Base-by-base conservation (phyloP, 2,797 vertebrate genomes). In the Cirrhinus molitorella region DNA sequence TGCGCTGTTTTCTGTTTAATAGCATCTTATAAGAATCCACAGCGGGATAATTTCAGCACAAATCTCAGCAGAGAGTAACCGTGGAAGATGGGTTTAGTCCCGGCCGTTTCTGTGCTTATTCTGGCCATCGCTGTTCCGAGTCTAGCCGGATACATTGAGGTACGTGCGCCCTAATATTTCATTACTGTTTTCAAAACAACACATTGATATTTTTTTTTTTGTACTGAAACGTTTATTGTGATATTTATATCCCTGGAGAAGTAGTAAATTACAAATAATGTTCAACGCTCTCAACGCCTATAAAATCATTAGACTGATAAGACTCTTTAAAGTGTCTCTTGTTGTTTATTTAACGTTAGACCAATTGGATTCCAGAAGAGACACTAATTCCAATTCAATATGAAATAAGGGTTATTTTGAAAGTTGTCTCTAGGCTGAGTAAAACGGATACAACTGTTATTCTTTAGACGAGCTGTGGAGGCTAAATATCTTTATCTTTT, bases 121-220 rank as follows among this genome's bases (percentile, higher is more conserved):
- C 82, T 97, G 88, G 96, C 91, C 85, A 91, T 97, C 7, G 91
- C 95, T 55, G 95, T 94, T 45, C 97, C 97, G 28, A 90, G 91
- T 12, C 88, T 97, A 84, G 94, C 96, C 53, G 96, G 96, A 5
- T 98, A 98, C 61, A 96, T 98, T 63, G 98, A 99, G 97, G 98
- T 98, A 92, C 28, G 92, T 85, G 59, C 61, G 73, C 72, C 37
- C 49, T 61, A 34, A 51, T 78, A 55, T 86, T 37, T 66, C 34
- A 43, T 14, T 67, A 40, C 43, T 34, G 19, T 55, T 43, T 76
- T 43, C 47, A n/a, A 1, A 21, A 17, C 61, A n/a, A 3, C 13
- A 43, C 72, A 17, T 19, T 43, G 9, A 21, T 3, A 3, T n/a
- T n/a, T 59, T 19, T 14, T 3, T 61, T 19, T 14, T 3, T 49